Conservation (phyloP, 2,113 vertebrate species). For the Nycticryphes semicollaris region DNA sequence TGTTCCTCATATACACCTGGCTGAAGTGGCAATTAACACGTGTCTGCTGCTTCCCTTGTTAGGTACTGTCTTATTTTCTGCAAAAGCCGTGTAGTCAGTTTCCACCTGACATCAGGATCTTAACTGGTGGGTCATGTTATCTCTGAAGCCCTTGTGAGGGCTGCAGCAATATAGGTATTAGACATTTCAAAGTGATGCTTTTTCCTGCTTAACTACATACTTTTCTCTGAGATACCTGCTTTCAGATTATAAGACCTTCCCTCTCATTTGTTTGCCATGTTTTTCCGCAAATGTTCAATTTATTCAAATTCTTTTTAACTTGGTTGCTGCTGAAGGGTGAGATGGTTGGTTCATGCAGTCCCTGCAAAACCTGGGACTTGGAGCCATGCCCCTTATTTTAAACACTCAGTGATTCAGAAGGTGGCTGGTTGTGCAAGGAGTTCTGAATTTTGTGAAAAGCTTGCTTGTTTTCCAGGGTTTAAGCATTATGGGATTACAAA, state of each 20-base stretch:
- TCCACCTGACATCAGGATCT: not conserved
- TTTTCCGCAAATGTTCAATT: not conserved
- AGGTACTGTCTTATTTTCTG: not conserved
- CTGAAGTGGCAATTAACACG: accelerated
- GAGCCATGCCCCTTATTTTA: not conserved
- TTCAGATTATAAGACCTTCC: not conserved
- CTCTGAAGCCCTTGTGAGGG: not conserved
- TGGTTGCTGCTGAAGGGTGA: not conserved
- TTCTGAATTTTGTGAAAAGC: not conserved
- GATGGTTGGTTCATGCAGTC: not conserved
- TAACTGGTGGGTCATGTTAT: not conserved
- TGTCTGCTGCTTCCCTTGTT: not conserved
- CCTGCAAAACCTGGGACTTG: not conserved
- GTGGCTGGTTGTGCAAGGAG: not conserved
- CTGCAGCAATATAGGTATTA: not conserved
- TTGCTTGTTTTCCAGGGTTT: not conserved
- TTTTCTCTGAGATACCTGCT: not conserved
- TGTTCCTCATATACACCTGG: not conserved
- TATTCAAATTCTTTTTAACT: not conserved
- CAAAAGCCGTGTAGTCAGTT: not conserved
- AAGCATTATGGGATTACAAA: not conserved
- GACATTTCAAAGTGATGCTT: not conserved
- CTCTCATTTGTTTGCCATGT: not conserved
- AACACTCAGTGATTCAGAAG: not conserved
- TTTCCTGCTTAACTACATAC: not conserved